Evolutionary conservation across 2,797 vertebrate species (phyloP), one percentile per base, ranked within the genome.

Genomic region (Mycteria americana): DNA sequence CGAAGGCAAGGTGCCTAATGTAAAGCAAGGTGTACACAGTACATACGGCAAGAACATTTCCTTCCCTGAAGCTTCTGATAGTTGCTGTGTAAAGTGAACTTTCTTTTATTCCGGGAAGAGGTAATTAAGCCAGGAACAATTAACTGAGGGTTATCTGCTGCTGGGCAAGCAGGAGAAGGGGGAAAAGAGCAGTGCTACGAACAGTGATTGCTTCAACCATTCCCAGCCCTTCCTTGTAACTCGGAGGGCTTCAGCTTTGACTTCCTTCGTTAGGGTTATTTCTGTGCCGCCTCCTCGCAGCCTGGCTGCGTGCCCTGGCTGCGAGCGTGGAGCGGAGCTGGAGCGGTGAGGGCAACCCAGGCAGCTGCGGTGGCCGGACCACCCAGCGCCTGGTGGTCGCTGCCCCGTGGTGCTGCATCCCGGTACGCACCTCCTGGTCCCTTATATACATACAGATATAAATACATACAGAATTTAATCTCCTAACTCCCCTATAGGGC

Each of bases 301-400:
- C 57, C n/a, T 24, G 57, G 39, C 81, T 16, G 43, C 3, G 6
- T 50, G 41, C 18, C 22, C 56, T 31, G 41, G 31, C 45, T 41
- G 18, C 6, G 28, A 18, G 67, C 11, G 9, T 3, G 57, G 60
- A 53, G 46, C 57, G 21, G 62, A 28, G 73, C 67, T 48, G 68
- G 53, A 27, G 54, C 72, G 48, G 45, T 3, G 37, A 57, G 28
- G 48, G n/a, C 39, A 78, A 7, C 63, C 53, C 69, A 46, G 15
- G 27, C 2, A 9, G 23, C 62, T n/a, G 53, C 1, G 1, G 15
- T 7, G 23, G 11, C 33, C 22, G 45, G 23, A 22, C 13, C 46
- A 11, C 0, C 3, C 5, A 1, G 31, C 2, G 43, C 9, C 0
- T 7, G 19, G 48, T 23, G 77, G 11, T 45, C 35, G 4, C 7